These are phyloP conservation scores for Dunckerocampus dactyliophorus DNA, from an alignment of 2,113 vertebrate species.

Conservation along the genomic window DNA sequence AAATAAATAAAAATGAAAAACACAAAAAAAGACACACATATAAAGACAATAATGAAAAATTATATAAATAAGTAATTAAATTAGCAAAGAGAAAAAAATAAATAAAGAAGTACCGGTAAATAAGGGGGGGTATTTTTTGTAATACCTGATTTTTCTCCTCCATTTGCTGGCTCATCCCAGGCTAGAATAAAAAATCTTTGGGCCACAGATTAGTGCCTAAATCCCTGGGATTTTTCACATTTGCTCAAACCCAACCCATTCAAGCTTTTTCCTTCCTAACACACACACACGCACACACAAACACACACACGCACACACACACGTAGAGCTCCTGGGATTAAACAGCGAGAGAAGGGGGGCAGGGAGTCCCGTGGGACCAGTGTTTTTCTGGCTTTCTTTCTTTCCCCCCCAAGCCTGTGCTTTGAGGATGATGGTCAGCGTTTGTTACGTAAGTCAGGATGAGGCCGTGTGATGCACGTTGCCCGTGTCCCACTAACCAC, in stretches of 20 bases:
- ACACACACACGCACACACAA: conserved; percentile 33
- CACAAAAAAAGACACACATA: no score
- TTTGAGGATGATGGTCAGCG: conserved; percentile 59
- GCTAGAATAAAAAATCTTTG: conserved; percentile 32
- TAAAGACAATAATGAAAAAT: no score
- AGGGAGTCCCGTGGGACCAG: conserved; percentile 36
- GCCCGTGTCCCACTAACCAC: no score
- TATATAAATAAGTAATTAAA: no score
- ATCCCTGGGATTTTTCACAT: conserved; percentile 64
- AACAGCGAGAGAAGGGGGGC: conserved; percentile 41
- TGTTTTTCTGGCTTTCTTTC: conserved; percentile 27
- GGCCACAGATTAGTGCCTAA: conserved; percentile 59
- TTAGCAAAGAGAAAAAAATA: no score
- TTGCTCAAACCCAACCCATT: conserved; percentile 49
- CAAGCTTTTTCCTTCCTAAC: conserved; percentile 24
- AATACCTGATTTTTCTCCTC: conserved; percentile 24
- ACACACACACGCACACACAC: conserved; percentile 21
- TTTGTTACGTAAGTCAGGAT: conserved; percentile 57
- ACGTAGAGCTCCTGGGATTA: conserved; percentile 62
- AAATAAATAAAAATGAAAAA: no score
- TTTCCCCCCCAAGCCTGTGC: conserved; percentile 26
- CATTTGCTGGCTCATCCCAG: conserved; percentile 21
- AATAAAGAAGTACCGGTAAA: no score
- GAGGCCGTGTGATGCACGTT: conserved; percentile 20
- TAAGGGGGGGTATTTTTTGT: no score